Evolutionary conservation across 2,888 invertebrate species (phyloP), one percentile per base, ranked within the genome.

Genomic region (Aphidoletes aphidimyza): DNA sequence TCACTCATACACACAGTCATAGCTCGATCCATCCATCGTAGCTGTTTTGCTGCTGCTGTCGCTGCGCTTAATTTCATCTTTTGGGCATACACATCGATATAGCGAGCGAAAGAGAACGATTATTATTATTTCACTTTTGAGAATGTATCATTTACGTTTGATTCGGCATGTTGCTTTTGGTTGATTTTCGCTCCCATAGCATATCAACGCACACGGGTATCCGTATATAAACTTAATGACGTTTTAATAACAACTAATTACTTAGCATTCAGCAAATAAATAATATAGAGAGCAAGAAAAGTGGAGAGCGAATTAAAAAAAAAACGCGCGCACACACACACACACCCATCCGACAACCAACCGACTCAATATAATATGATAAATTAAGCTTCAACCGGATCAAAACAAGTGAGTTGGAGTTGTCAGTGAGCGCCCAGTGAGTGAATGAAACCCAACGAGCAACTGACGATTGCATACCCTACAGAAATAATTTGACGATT

Each of bases 231-330:
- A 22, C 54, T 54, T 69, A 69, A 69, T 69, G 69, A 69, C 69
- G 69, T 69, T 69, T 69, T 69, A 69, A 69, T 69, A 69, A 69
- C 69, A 69, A 69, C 69, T 69, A 69, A 69, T 69, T 69, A 69
- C 69, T 69, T 69, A 69, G 69, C 69, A 30, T 69, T 69, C 69
- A 69, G 34, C 69, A 69, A 69, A 69, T 69, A 69, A 69, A 69
- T 69, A 69, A 69, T 69, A 69, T 69, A 69, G 69, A 69, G n/a
- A 69, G 47, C 47, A 47, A 17, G 8, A 17, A 8, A 39, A 54
- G 6, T 19, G 17, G 2, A 9, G 17, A 54, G 54, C 54, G 9
- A 54, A 54, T 6, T 3, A 54, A 54, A 2, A 54, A 54, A n/a
- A 22, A 14, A n/a, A n/a, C n/a, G n/a, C n/a, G n/a, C n/a, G n/a